Evolutionary conservation across 1,140 invertebrate genomes (phyloP).

Genomic region (Oryctes rhinoceros): DNA sequence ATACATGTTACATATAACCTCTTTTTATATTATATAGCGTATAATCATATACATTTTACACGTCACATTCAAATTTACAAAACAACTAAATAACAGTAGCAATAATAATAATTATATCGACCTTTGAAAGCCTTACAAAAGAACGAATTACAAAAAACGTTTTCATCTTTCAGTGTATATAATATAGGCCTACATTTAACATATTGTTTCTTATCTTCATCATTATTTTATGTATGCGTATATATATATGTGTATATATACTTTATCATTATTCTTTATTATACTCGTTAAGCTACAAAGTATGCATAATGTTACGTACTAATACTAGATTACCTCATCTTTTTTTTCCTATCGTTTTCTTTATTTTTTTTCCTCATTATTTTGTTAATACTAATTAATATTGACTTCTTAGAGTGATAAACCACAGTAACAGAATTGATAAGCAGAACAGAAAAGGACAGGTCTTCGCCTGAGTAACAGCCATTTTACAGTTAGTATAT

Average conservation of each 20-base stretch:
- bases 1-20: neutral
- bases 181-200: conserved; percentile 59
- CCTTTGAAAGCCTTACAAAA: neutral
- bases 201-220: conserved; percentile 36
- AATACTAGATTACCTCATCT: conserved; percentile 45
- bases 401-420: conserved; percentile 57
- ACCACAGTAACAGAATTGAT: conserved; percentile 37
- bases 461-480: conserved; percentile 46
- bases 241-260: conserved; percentile 16
- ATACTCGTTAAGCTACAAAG: conserved; percentile 54
- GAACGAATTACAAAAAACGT: conserved; percentile 18
- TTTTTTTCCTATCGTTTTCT: conserved; percentile 29
- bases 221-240: neutral
- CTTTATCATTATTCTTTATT: conserved; percentile 33
- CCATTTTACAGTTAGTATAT: conserved; percentile 51
- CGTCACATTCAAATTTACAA: conserved; percentile 29
- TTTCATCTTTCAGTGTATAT: conserved; percentile 51
- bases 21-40: neutral
- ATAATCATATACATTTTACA: conserved; percentile 8
- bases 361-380: conserved; percentile 46
- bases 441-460: conserved; percentile 47
- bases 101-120: neutral
- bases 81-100: neutral
- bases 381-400: conserved; percentile 56
- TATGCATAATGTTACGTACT: conserved; percentile 48